Base-by-base conservation (phyloP, 23 tunicate genomes). In the Oikopleura albicans region DNA sequence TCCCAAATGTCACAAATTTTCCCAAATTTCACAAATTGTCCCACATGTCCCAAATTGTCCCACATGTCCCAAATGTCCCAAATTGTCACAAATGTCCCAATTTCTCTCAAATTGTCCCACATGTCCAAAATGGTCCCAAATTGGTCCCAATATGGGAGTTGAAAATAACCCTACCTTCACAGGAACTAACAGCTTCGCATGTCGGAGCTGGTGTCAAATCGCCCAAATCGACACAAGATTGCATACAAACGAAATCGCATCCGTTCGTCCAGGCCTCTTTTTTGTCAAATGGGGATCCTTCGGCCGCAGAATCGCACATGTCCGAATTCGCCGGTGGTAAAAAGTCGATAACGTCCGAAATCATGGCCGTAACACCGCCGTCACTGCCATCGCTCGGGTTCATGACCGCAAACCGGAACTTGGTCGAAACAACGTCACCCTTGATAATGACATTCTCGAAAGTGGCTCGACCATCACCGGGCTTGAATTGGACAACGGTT, bases 221-320 rank as follows among this genome's bases (percentile, higher is more conserved):
- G 28, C 37, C 36, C 37, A 71, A 2, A 16, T 16, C 27, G 33
- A 2, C 31, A 29, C 79, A 71, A 16, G 34, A 16, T 2, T 34
- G 2, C 4, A 71, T 16, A 37, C 79, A 71, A 4, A 31, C 37
- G 35, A 22, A 71, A 16, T 16, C 27, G 37, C 79, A 71, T 22
- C 31, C 37, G 2, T 4, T 16, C 4, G 34, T 71, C 34, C 27
- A 71, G 37, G 79, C 79, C 37, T 12, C 35, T 29, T 71, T 71
- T 37, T 71, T 71, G 37, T 71, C 79, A 29, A 71, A 71, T 71
- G 79, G 79, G 31, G 79, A 71, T 16, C 79, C 79, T 71, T 71
- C 79, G 2, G 37, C 34, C 31, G 27, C 4, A 4, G 37, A 34
- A 71, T 71, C 79, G 37, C 79, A 71, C 37, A 27, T 29, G 2